Conservation (phyloP, 2,113 vertebrate genomes). For the Cinclus mexicanus region DNA sequence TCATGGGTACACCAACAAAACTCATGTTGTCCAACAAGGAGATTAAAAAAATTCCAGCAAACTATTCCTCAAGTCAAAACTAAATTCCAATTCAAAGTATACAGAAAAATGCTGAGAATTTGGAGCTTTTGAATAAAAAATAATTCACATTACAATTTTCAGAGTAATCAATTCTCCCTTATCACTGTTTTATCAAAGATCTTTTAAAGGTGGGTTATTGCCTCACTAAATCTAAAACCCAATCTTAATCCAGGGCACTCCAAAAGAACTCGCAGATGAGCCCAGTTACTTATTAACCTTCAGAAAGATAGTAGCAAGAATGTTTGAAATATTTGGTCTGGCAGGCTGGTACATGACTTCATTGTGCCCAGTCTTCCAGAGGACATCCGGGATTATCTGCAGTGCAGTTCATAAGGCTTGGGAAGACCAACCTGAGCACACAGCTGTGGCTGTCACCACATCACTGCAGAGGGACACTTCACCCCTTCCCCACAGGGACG, state of each 20-base stretch:
- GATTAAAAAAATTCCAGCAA: background rate
- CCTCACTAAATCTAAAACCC: background rate
- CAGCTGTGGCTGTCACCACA: background rate
- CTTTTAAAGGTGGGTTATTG: background rate
- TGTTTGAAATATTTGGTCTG: background rate
- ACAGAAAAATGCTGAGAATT: background rate
- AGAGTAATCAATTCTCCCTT: background rate
- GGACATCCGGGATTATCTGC: background rate
- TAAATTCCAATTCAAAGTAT: background rate
- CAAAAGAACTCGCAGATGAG: background rate
- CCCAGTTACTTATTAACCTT: background rate
- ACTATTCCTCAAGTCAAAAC: background rate
- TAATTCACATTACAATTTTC: background rate
- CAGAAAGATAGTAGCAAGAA: background rate
- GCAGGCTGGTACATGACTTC: background rate
- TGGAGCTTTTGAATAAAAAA: background rate
- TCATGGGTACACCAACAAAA: background rate
- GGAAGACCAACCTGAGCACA: background rate
- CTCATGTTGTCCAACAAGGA: background rate
- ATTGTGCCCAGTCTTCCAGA: background rate
- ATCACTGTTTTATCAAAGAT: background rate
- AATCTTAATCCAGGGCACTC: background rate
- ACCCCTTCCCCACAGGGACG: rapidly evolving
- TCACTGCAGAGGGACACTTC: background rate
- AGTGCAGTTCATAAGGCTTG: rapidly evolving